phyloP scores from a whole-genome alignment of 2,113 vertebrate species.

The Lepidothrix coronata region DNA sequence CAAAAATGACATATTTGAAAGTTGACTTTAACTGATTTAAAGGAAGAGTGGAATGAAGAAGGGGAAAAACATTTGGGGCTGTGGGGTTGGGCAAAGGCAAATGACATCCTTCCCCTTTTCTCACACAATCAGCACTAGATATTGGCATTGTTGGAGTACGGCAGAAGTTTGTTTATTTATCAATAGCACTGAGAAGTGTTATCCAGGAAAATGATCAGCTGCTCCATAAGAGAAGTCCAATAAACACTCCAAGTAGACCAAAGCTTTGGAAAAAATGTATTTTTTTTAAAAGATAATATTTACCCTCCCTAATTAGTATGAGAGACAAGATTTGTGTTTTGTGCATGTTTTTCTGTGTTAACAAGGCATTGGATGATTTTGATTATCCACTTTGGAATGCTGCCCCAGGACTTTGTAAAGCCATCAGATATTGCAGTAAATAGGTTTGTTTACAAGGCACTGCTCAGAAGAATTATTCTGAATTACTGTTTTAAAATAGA shows the following conservation, averaged over 20 bases:
- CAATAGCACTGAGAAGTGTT: background rate
- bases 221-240: background rate
- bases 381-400: background rate
- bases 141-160: background rate
- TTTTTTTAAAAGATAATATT: background rate
- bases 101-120: background rate
- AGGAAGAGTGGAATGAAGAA: background rate
- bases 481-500: conserved; percentile 25
- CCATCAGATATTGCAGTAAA: conserved; percentile 3
- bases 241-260: background rate
- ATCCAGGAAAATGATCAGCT: background rate
- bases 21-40: background rate
- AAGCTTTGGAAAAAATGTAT: background rate
- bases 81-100: background rate
- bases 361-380: background rate
- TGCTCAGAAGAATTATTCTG: conserved; percentile 1
- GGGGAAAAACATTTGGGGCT: background rate
- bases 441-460: background rate
- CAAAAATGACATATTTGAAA: background rate
- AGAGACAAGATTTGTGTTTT: background rate
- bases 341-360: background rate
- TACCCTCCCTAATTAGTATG: background rate
- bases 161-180: background rate
- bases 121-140: background rate
- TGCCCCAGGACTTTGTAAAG: background rate